phyloP scores from a whole-genome alignment of 2,797 vertebrate genomes.

The Myioborus melanocephalus region DNA sequence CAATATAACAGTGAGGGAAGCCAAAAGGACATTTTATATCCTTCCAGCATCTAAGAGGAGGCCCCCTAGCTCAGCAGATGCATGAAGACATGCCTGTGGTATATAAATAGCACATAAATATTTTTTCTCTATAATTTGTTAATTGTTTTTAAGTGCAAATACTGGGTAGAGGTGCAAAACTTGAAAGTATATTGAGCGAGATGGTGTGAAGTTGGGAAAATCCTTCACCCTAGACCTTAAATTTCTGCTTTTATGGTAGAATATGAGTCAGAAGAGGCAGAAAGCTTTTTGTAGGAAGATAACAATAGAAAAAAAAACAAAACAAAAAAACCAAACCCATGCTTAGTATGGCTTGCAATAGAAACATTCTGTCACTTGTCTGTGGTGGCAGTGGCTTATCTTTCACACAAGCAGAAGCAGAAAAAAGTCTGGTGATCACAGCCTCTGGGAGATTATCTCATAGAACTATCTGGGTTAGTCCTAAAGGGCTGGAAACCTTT shows the following conservation, averaged over 20 bases:
- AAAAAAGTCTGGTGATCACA: neutral
- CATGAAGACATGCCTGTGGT: neutral
- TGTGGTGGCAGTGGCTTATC: neutral
- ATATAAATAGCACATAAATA: neutral
- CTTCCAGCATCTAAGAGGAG: neutral
- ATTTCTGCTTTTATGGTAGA: neutral
- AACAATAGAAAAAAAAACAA: neutral
- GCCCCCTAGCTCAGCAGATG: neutral
- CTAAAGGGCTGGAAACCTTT: slow-evolving; percentile 5
- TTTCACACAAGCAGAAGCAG: neutral
- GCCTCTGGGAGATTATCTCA: slow-evolving; percentile 16
- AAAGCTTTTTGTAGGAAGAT: neutral
- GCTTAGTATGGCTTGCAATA: neutral
- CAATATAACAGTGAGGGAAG: neutral
- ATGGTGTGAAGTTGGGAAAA: neutral
- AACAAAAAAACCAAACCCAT: neutral
- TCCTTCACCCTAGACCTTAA: neutral
- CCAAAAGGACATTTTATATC: neutral
- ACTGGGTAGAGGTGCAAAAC: neutral
- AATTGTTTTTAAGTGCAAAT: neutral
- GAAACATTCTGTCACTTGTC: neutral
- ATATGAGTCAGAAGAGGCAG: neutral
- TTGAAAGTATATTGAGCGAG: neutral
- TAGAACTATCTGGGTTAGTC: neutral
- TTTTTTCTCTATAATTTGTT: neutral